phyloP scores from a whole-genome alignment of 2,888 invertebrate species.

The Metopia argyrocephala region DNA sequence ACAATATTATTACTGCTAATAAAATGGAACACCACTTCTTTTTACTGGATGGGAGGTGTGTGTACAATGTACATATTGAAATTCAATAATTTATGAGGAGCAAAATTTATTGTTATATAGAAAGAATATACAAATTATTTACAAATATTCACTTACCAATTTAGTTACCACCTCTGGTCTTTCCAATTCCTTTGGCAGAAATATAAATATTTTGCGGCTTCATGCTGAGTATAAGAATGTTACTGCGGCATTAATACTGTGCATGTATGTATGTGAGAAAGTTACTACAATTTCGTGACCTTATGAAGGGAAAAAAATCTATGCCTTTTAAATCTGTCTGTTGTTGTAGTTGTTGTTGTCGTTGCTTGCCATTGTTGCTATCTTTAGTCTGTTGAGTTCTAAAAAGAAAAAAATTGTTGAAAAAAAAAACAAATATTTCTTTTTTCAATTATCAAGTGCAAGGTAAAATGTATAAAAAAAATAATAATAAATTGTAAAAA shows the following conservation, averaged over 20 bases:
- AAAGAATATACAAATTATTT: too few species aligned
- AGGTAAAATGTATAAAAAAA: constrained; percentile 44
- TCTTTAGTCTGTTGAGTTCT: constrained; percentile 13
- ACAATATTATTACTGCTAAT: too few species aligned
- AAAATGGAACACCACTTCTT: too few species aligned
- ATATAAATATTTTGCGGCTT: constrained; percentile 12
- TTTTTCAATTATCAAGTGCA: constrained; percentile 63
- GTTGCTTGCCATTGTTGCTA: neutral
- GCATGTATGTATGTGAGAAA: too few species aligned
- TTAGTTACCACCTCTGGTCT: constrained; percentile 4
- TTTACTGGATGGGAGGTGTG: too few species aligned
- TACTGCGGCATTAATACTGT: neutral
- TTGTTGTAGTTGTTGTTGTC: constrained; percentile 8
- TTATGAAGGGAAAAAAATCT: constrained; percentile 30
- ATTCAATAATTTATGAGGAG: too few species aligned
- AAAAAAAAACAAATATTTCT: constrained; percentile 32
- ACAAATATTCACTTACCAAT: too few species aligned
- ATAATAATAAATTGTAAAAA: constrained; percentile 48
- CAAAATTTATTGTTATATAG: too few species aligned
- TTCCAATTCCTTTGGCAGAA: constrained; percentile 5
- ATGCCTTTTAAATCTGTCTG: constrained; percentile 23
- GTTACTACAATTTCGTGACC: constrained; percentile 22
- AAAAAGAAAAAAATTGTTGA: neutral
- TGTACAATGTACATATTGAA: too few species aligned
- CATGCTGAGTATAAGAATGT: neutral